Percentiles rank a stretch among this genome's conserved stretches.
Conservation (phyloP, 2,888 invertebrate species). For the Morpho helenor region DNA sequence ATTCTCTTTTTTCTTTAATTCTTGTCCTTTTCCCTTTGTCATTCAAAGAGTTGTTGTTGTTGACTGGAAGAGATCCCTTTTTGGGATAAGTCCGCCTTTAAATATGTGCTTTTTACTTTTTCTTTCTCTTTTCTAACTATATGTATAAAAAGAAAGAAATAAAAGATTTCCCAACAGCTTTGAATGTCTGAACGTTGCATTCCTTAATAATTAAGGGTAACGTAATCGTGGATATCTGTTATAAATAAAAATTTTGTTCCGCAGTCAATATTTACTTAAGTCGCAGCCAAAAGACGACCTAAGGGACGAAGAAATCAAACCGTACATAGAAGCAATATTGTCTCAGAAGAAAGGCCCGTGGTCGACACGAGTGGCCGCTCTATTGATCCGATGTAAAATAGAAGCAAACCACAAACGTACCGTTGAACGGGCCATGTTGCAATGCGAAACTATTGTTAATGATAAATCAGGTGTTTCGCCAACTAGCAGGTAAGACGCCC, state of each 20-base stretch:
- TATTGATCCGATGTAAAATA: conserved; percentile 86
- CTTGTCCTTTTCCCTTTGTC: no score
- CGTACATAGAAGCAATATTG: conserved; percentile 84
- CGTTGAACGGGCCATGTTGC: conserved; percentile 92
- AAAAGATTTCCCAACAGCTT: no score
- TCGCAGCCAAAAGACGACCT: conserved; percentile 90
- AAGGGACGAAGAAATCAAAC: conserved; percentile 88
- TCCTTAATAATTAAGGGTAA: no score
- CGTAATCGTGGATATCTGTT: no score
- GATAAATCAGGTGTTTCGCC: conserved; percentile 50
- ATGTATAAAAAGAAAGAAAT: no score
- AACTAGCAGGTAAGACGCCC: conserved; percentile 45
- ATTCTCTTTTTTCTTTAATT: no score
- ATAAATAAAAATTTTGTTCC: conserved; percentile 26
- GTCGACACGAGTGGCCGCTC: conserved; percentile 85
- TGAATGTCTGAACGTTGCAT: no score
- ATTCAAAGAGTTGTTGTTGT: no score
- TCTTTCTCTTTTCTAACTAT: no score
- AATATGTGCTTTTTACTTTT: no score
- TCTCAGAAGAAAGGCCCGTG: conserved; percentile 85
- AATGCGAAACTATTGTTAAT: conserved; percentile 89
- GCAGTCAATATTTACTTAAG: conserved; percentile 84
- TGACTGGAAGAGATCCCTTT: no score
- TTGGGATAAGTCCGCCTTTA: no score
- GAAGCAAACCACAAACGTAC: conserved; percentile 89